Percentiles rank a stretch among this genome's conserved stretches.
Conservation (phyloP, 2,113 vertebrate species). For the Scytalopus superciliaris region DNA sequence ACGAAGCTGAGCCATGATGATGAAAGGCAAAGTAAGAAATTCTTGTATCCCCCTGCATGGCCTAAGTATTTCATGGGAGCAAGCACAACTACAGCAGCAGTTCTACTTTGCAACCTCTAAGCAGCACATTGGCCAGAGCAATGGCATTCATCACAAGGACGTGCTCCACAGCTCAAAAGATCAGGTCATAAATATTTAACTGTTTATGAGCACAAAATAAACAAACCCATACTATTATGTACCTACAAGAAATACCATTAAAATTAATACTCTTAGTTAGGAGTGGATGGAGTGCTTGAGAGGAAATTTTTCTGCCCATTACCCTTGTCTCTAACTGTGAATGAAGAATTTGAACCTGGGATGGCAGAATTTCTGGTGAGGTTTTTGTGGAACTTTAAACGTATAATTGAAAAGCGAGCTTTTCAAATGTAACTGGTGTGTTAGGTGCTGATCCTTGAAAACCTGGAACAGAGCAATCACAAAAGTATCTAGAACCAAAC, state of each 20-base stretch:
- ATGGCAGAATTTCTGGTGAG: background rate
- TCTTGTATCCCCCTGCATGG: background rate
- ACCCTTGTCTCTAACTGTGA: background rate
- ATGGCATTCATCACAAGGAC: background rate
- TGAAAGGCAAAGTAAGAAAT: no score
- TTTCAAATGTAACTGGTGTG: background rate
- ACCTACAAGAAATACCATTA: background rate
- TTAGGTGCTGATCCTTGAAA: background rate
- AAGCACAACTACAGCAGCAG: background rate
- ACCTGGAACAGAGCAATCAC: background rate
- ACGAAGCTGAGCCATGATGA: no score
- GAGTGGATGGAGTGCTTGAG: background rate
- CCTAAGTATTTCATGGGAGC: background rate
- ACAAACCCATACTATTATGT: background rate
- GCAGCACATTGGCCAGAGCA: background rate
- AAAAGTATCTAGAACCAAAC: background rate
- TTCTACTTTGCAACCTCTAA: background rate
- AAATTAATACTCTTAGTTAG: background rate
- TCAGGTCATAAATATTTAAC: slow-evolving; percentile 1
- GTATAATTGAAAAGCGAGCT: background rate
- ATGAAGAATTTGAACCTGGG: background rate
- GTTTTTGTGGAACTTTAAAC: background rate
- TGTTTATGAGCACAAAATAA: background rate
- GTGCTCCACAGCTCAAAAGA: background rate
- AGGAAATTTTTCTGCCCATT: background rate